Evolutionary conservation across 2,113 vertebrate genomes (phyloP).

Genomic region (Sebastes schlegelii): DNA sequence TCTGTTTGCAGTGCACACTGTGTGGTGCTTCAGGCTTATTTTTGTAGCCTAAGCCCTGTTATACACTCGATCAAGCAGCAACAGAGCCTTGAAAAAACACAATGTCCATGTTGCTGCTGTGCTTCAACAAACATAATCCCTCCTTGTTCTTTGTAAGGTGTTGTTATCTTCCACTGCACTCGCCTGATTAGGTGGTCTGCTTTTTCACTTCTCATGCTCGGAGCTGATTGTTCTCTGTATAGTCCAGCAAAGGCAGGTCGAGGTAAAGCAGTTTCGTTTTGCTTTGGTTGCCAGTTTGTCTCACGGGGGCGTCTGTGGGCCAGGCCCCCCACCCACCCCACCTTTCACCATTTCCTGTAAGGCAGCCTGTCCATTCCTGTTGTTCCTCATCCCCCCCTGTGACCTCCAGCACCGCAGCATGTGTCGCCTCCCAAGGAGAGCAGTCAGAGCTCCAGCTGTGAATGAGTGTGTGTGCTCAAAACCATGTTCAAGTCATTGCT

Average conservation of each 20-base stretch:
- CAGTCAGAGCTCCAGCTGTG: constrained; percentile 26
- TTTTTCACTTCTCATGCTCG: constrained; percentile 5
- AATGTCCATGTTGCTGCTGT: constrained; percentile 14
- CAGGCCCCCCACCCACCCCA: not conserved
- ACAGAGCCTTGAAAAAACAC: constrained; percentile 24
- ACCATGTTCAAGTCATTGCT: constrained; percentile 10
- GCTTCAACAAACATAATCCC: constrained; percentile 25
- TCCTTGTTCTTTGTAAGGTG: not conserved
- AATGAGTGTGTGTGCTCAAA: not conserved
- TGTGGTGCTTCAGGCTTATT: constrained; percentile 41
- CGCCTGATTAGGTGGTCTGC: constrained; percentile 15
- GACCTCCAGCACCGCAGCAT: constrained; percentile 32
- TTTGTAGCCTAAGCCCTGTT: constrained; percentile 42
- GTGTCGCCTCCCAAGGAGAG: constrained; percentile 24
- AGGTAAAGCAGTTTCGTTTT: not conserved
- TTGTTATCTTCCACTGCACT: constrained; percentile 13
- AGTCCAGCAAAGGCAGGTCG: not conserved
- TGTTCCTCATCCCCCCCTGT: constrained; percentile 22
- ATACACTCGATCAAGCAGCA: constrained; percentile 46
- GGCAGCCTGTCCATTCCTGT: constrained; percentile 32
- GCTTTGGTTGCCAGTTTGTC: constrained; percentile 19
- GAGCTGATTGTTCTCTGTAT: constrained; percentile 19
- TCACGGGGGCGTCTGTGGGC: constrained; percentile 11
- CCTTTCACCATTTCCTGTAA: constrained; percentile 53
- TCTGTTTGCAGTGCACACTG: constrained; percentile 14